Base-by-base conservation (phyloP, 2,888 invertebrate species). In the Hetaerina titia region DNA sequence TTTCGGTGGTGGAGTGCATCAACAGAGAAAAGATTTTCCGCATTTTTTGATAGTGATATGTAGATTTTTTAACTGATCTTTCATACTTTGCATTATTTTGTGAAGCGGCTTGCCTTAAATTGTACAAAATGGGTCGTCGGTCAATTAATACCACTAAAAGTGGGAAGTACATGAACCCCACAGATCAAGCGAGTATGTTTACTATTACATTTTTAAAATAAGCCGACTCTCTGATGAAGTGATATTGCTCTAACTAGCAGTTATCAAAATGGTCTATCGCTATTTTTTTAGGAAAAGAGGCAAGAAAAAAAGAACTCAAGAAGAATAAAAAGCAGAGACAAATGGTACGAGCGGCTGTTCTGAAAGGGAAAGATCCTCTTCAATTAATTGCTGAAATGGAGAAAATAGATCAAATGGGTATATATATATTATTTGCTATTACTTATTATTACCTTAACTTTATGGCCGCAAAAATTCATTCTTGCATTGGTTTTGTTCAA, bases 111-210 rank as follows among this genome's bases (percentile, higher is more conserved):
- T 25, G 11, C 31, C 31, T 9, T 31, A 31, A 81, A 25, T 13
- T 22, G 58, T 58, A 90, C 95, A 98, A 97, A 96, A 99, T 99
- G 99, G 99, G 99, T 95, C 98, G 99, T 95, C 98, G 99, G 96
- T 99, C 99, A 89, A 99, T 99, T 96, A 99, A 99, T 97, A 99
- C 99, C 98, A 99, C 99, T 95, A 99, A 99, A 97, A 99, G 99
- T 99, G 99, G 99, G 97, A 99, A 99, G 98, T 99, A 99, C 96
- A 99, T 99, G 99, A 99, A 99, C 97, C 99, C 99, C 87, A 99
- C 99, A 9, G 99, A 99, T 97, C 99, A 99, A 98, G 99, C 99
- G 95, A 97, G 99, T 99, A 98, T 98, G 99, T 98, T 81, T 95
- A 95, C 94, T 88, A 89, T 94, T 17, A 31, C 90, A 74, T 69